Percentiles rank a stretch among this genome's conserved stretches.
phyloP scores from a whole-genome alignment of 2,113 vertebrate genomes.

The Tetrax tetrax region DNA sequence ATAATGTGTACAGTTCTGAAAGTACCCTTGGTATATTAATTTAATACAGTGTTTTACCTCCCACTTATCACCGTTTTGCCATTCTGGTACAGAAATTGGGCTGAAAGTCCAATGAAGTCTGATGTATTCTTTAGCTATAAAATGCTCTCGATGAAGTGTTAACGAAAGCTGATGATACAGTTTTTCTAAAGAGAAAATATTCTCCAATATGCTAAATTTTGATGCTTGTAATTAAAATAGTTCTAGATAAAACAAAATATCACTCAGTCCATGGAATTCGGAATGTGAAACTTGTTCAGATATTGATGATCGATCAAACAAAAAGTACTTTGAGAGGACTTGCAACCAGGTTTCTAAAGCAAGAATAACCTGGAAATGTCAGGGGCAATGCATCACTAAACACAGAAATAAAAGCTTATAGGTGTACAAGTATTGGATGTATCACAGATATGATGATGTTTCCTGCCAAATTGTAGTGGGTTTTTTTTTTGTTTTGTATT shows the following conservation, averaged over 20 bases:
- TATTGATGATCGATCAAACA: rapidly evolving
- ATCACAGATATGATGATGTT: background rate
- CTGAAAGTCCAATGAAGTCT: slow-evolving; percentile 2
- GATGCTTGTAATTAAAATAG: background rate
- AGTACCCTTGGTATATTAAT: background rate
- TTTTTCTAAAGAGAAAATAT: background rate
- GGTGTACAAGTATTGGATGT: background rate
- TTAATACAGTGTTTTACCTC: background rate
- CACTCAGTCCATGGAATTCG: background rate
- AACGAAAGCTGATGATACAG: background rate
- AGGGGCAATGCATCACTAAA: background rate
- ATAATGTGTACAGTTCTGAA: background rate
- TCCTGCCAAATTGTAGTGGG: background rate
- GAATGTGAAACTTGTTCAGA: background rate
- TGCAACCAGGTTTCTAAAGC: background rate
- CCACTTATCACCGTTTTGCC: slow-evolving; percentile 15
- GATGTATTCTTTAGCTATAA: background rate
- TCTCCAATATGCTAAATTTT: background rate
- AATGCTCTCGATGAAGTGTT: background rate
- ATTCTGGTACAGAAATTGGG: background rate
- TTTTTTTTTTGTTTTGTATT: background rate
- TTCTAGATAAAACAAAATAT: background rate
- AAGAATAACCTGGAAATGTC: background rate
- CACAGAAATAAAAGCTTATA: background rate
- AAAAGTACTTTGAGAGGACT: background rate